Evolutionary conservation across 2,888 invertebrate genomes (phyloP).

Genomic region (Apantesis nais): DNA sequence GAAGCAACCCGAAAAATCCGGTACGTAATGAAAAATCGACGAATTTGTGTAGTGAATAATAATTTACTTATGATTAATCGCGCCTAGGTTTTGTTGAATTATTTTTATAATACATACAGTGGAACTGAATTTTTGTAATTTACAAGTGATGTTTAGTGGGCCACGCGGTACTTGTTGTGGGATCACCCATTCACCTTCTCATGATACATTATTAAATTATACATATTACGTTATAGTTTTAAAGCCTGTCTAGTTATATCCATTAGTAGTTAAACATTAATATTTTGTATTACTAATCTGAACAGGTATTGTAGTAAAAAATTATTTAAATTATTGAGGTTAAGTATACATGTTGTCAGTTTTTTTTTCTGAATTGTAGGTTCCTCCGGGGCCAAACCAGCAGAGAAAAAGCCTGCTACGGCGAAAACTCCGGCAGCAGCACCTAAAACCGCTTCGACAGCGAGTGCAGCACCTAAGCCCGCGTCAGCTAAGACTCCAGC

Average conservation of each 20-base stretch:
- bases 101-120: neutral
- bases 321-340: slow-evolving; percentile 47
- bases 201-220: neutral
- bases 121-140: neutral
- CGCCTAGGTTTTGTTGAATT: slow-evolving; percentile 8
- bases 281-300: neutral
- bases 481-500: slow-evolving; percentile 75
- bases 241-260: no score
- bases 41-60: slow-evolving; percentile 35
- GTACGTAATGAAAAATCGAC: slow-evolving; percentile 83
- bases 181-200: slow-evolving; percentile 16
- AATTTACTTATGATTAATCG: slow-evolving; percentile 5
- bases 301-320: neutral
- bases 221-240: neutral
- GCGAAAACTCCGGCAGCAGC: slow-evolving; percentile 79
- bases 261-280: no score
- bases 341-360: slow-evolving; percentile 39
- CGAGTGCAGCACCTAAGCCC: slow-evolving; percentile 63
- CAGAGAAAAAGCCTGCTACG: slow-evolving; percentile 76
- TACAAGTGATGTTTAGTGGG: slow-evolving; percentile 46
- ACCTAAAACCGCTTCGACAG: slow-evolving; percentile 70
- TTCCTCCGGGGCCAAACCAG: slow-evolving; percentile 76
- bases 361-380: slow-evolving; percentile 46
- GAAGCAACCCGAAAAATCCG: slow-evolving; percentile 94
- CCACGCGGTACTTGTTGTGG: slow-evolving; percentile 70